Base-by-base conservation (phyloP, 1,140 invertebrate species). In the Drosophila jambulina region DNA sequence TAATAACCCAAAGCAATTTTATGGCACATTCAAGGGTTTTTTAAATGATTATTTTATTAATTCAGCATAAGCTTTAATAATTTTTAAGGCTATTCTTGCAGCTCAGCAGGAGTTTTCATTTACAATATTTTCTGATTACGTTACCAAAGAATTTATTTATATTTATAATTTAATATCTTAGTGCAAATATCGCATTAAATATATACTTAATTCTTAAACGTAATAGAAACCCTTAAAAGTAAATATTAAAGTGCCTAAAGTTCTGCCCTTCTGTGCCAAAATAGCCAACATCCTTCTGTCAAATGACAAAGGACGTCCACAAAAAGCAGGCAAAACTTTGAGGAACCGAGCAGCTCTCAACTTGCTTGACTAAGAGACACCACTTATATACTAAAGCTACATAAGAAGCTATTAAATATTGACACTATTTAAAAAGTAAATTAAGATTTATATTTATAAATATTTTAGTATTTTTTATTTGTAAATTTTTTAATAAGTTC, bases 281-380 rank as follows among this genome's bases (percentile, higher is more conserved):
- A 34, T 58, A 51, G 42, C 17, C 43, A 29, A 49, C 51, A 32
- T 29, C 27, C 23, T 59, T 34, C 12, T 38, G 38, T 21, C 19
- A 46, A 29, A 60, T 32, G 45, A 72, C 45, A 71, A 51, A 51
- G 49, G 38, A 34, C 19, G 54, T 19, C 38, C 68, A 48, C 70
- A 72, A 46, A 25, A 25, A 17, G 19, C 19, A 36, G 36, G 2
- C n/a, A 23, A 49, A 34, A 13, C 23, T 49, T 49, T 36, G 13
- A 38, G 63, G 36, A 29, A 36, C 42, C 23, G 13, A 45, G 12
- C 19, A 36, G 63, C 57, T 32, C 5, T 36, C 8, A n/a, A 23
- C 36, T 64, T 32, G 34, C 25, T 23, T n/a, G 27, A 23, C 51
- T 7, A 23, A 27, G 45, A 36, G 29, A 29, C 42, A 8, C 27